Percentiles rank a stretch among this genome's conserved stretches.
Conservation (phyloP, 1,140 invertebrate genomes). For the Diabrotica undecimpunctata region DNA sequence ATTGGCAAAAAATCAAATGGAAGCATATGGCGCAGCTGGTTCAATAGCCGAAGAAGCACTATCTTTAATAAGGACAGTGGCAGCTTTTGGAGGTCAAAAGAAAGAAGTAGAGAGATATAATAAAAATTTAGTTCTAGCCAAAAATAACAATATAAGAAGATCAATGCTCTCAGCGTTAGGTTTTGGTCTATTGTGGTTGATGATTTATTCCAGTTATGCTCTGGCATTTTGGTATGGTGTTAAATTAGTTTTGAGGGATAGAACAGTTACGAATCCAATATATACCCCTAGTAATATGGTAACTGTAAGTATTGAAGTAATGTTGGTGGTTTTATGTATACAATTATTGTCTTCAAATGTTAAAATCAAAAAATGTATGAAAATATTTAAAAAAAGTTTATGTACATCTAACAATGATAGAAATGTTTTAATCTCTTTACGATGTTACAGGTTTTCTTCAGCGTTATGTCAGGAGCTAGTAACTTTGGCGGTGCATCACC, state of each 20-base stretch:
- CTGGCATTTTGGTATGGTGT: conserved; percentile 84
- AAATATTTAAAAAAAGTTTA: no score
- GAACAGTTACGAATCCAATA: conserved; percentile 50
- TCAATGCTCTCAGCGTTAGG: conserved; percentile 66
- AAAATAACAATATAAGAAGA: conserved; percentile 65
- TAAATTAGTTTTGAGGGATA: conserved; percentile 56
- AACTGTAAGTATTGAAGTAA: conserved; percentile 52
- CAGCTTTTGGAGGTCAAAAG: conserved; percentile 80
- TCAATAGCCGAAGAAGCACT: conserved; percentile 83
- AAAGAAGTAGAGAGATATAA: conserved; percentile 72
- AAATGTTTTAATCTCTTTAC: background rate
- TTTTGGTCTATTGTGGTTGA: conserved; percentile 68
- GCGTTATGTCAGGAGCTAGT: conserved; percentile 23
- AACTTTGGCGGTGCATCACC: conserved; percentile 85
- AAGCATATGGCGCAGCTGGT: conserved; percentile 79
- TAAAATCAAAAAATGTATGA: no score
- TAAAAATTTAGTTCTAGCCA: conserved; percentile 57
- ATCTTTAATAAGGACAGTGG: conserved; percentile 75
- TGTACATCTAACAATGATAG: no score
- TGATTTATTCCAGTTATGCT: conserved; percentile 72
- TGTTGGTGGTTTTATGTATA: no score
- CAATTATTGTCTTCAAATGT: no score
- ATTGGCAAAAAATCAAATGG: conserved; percentile 68
- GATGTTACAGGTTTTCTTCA: conserved; percentile 19
- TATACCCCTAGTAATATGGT: conserved; percentile 66